A percentile compares a stretch with the other conserved stretches of the same genome.
These are phyloP conservation scores for Caenorhabditis latens DNA, from an alignment of 1,140 invertebrate species.

Conservation along the genomic window DNA sequence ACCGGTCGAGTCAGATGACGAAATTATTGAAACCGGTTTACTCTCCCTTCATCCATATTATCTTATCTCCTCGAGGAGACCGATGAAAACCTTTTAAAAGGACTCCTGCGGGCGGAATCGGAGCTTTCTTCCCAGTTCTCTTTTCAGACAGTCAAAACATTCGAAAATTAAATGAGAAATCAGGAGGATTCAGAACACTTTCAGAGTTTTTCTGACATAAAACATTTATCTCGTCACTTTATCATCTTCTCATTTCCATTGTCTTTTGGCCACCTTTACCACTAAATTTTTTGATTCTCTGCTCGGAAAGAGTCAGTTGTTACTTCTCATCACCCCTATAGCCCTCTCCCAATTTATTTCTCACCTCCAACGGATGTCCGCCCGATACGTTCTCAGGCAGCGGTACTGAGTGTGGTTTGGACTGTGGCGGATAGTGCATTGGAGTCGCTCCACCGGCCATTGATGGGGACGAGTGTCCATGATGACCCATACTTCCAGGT, in stretches of 20 bases:
- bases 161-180: not conserved
- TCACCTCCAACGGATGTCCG: conserved; percentile 59
- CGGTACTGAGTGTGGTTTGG: conserved; percentile 67
- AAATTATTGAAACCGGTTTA: too few species aligned
- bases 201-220: too few species aligned
- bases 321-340: not conserved
- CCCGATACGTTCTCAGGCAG: conserved; percentile 65
- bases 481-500: conserved; percentile 53
- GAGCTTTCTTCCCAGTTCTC: too few species aligned
- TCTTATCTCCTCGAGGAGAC: too few species aligned
- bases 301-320: not conserved
- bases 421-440: conserved; percentile 65
- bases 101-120: too few species aligned
- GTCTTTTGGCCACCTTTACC: not conserved
- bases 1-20: too few species aligned
- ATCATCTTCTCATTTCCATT: not conserved
- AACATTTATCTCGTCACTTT: not conserved
- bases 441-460: conserved; percentile 55
- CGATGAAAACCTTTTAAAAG: too few species aligned
- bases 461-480: conserved; percentile 27
- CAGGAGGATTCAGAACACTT: not conserved
- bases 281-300: conserved; percentile 16
- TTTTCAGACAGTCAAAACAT: not conserved
- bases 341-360: not conserved
- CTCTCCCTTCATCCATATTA: too few species aligned